These are phyloP conservation scores for Pionites leucogaster DNA, from an alignment of 2,113 vertebrate genomes.

Conservation along the genomic window DNA sequence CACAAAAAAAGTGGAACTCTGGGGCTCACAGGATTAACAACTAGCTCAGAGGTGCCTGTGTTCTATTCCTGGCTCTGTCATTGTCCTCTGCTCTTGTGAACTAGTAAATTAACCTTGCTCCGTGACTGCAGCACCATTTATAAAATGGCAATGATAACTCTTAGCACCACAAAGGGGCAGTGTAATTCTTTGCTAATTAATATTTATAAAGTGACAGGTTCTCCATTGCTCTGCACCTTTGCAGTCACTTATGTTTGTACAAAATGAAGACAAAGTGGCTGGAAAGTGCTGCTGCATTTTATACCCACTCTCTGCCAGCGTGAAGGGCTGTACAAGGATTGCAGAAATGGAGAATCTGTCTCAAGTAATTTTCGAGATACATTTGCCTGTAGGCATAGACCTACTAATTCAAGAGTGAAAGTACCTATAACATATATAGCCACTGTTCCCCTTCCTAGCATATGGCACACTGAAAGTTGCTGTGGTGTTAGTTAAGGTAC, in stretches of 20 bases:
- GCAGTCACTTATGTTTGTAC: neutral
- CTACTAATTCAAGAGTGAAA: neutral
- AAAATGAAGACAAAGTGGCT: constrained; percentile 13
- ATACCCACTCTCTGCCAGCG: neutral
- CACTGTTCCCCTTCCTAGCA: neutral
- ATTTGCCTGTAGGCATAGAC: neutral
- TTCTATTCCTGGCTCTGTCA: neutral
- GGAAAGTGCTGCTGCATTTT: neutral
- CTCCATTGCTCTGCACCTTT: constrained; percentile 13
- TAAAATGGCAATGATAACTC: constrained; percentile 1
- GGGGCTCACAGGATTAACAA: neutral
- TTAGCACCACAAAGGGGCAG: constrained; percentile 35
- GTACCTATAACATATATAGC: neutral
- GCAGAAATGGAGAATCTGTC: neutral
- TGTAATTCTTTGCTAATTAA: constrained; percentile 60
- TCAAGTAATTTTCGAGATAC: neutral
- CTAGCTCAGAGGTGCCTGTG: neutral
- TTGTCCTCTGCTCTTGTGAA: neutral
- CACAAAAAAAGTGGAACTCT: neutral
- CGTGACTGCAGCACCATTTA: neutral
- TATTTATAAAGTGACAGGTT: constrained; percentile 42
- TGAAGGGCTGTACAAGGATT: neutral
- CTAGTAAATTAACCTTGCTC: constrained; percentile 18
- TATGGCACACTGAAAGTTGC: neutral
- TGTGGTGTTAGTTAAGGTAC: neutral